Evolutionary conservation across 2,888 invertebrate species (phyloP).

Genomic region (Linyphia triangularis): DNA sequence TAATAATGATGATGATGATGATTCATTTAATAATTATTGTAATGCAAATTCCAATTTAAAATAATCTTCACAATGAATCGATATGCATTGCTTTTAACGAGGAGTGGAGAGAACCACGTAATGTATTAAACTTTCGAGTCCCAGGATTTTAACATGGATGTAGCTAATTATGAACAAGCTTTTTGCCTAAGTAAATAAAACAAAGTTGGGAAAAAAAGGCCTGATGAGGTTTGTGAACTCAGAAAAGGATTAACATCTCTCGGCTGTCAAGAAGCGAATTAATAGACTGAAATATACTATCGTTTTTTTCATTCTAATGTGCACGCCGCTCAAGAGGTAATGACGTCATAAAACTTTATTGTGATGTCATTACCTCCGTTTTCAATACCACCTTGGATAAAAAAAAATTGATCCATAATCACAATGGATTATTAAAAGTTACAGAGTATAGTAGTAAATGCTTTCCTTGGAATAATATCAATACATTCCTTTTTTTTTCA

Average conservation of each 20-base stretch:
- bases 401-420: conserved; percentile 25
- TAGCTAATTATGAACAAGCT: too few relatives aligned
- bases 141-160: too few relatives aligned
- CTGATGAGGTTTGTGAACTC: not conserved
- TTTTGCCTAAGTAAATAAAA: too few relatives aligned
- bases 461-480: not conserved
- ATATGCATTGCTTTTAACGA: too few relatives aligned
- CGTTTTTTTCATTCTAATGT: not conserved
- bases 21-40: too few relatives aligned
- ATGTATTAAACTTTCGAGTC: too few relatives aligned
- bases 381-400: not conserved
- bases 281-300: conserved; percentile 6
- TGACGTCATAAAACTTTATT: conserved; percentile 28
- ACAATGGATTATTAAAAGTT: conserved; percentile 36
- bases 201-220: not conserved
- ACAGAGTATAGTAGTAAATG: not conserved
- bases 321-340: not conserved
- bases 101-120: too few relatives aligned
- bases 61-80: too few relatives aligned
- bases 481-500: not conserved
- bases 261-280: conserved; percentile 1
- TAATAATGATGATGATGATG: too few relatives aligned
- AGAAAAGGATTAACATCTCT: not conserved
- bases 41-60: too few relatives aligned
- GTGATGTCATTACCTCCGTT: not conserved